Percentiles rank a stretch among this genome's conserved stretches.
phyloP scores from a whole-genome alignment of 92 coral and sea anemone genomes.

The Porites divaricata region DNA sequence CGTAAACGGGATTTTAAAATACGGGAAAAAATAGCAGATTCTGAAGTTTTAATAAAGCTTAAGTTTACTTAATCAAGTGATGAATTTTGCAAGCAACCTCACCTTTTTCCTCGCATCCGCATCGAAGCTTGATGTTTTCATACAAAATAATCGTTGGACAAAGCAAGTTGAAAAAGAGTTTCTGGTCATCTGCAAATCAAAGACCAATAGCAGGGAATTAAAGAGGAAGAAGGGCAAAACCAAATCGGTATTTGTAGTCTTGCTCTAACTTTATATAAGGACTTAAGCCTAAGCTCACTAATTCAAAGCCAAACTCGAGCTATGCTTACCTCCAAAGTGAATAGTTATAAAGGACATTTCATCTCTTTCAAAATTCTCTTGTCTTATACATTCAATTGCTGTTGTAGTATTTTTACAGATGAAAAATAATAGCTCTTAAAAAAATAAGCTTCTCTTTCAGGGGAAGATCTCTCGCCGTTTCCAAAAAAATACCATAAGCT shows the following conservation, averaged over 20 bases:
- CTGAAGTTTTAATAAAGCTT: too few species aligned
- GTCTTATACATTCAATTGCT: background rate
- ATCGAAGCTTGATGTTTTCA: slow-evolving; percentile 77
- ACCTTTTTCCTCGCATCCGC: slow-evolving; percentile 78
- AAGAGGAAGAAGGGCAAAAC: too few species aligned
- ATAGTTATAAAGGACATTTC: slow-evolving; percentile 69
- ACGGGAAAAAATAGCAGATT: too few species aligned
- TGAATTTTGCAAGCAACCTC: background rate
- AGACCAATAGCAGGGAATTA: background rate
- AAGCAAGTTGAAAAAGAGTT: slow-evolving; percentile 68
- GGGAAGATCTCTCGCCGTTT: too few species aligned
- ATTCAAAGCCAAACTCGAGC: too few species aligned
- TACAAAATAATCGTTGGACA: slow-evolving; percentile 76
- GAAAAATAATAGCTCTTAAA: background rate
- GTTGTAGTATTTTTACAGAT: background rate
- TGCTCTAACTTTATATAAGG: background rate
- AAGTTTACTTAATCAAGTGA: too few species aligned
- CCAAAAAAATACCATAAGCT: too few species aligned
- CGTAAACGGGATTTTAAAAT: too few species aligned
- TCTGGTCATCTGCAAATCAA: slow-evolving; percentile 66
- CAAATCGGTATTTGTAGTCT: background rate
- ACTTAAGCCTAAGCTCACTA: background rate
- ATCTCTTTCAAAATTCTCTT: background rate
- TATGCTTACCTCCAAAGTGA: slow-evolving; percentile 78
- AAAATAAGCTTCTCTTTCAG: too few species aligned